Conservation (phyloP, 2,113 vertebrate genomes). For the Microtus montanus region DNA sequence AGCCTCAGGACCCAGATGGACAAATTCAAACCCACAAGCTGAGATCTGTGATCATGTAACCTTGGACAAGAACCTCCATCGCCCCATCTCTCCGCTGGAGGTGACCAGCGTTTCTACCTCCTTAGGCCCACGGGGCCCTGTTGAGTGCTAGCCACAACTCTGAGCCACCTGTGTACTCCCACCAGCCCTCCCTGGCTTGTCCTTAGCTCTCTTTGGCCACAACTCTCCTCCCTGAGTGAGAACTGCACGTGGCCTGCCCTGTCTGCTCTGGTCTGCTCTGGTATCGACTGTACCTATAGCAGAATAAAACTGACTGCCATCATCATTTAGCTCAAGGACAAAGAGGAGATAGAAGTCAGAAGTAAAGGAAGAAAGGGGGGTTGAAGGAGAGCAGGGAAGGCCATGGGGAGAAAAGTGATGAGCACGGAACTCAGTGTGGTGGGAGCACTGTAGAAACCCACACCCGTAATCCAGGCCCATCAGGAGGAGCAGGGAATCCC, state of each 20-base stretch:
- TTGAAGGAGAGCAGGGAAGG: neutral
- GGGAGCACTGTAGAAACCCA: neutral
- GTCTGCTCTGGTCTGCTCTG: too few species aligned
- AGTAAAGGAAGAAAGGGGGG: neutral
- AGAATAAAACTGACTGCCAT: neutral
- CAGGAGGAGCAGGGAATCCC: rapidly evolving
- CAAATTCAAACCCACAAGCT: neutral
- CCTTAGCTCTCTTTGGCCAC: too few species aligned
- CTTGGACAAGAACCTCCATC: neutral
- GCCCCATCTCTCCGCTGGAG: neutral
- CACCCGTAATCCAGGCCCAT: rapidly evolving
- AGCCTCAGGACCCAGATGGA: rapidly evolving
- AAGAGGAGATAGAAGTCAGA: too few species aligned
- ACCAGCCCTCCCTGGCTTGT: neutral
- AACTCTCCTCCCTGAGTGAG: neutral
- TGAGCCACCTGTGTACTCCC: neutral
- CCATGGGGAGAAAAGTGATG: too few species aligned
- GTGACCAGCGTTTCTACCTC: rapidly evolving
- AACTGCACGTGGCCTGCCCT: rapidly evolving
- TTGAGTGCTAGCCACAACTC: too few species aligned
- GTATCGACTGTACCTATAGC: neutral
- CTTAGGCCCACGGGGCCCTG: too few species aligned
- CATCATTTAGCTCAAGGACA: neutral
- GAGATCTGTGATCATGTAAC: neutral
- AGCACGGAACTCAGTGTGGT: rapidly evolving